Evolutionary conservation across 1,140 invertebrate genomes (phyloP).

Genomic region (Leguminivora glycinivorella): DNA sequence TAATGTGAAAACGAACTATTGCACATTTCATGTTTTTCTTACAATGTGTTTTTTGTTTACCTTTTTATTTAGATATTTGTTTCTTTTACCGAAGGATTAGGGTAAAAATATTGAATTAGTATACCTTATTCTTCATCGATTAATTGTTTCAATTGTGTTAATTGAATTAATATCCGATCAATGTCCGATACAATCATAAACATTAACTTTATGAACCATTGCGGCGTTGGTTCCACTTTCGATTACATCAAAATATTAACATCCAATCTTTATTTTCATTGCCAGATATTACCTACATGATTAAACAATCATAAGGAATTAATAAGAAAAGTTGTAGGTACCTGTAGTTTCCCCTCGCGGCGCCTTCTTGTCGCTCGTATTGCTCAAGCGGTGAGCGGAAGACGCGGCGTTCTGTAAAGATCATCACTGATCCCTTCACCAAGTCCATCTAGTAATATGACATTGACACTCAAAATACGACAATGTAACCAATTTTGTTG

Average conservation of each 20-base stretch:
- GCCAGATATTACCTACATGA: background rate
- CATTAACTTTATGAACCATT: no score
- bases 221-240: background rate
- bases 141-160: no score
- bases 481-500: background rate
- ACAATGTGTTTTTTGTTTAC: no score
- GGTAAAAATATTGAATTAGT: no score
- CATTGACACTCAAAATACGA: background rate
- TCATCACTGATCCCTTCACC: conserved; percentile 56
- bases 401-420: conserved; percentile 52
- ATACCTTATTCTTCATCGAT: no score
- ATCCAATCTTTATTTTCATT: background rate
- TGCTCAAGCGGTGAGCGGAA: conserved; percentile 62
- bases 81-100: no score
- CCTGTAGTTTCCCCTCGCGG: background rate
- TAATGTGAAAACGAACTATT: no score
- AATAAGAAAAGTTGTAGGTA: background rate
- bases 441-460: conserved; percentile 25
- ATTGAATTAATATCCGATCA: no score
- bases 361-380: conserved; percentile 36
- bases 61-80: no score
- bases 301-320: background rate
- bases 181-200: no score
- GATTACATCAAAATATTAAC: background rate
- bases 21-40: no score